Evolutionary conservation across 2,113 vertebrate species (phyloP), one percentile per base, ranked within the genome.

Genomic region (Cololabis saira): DNA sequence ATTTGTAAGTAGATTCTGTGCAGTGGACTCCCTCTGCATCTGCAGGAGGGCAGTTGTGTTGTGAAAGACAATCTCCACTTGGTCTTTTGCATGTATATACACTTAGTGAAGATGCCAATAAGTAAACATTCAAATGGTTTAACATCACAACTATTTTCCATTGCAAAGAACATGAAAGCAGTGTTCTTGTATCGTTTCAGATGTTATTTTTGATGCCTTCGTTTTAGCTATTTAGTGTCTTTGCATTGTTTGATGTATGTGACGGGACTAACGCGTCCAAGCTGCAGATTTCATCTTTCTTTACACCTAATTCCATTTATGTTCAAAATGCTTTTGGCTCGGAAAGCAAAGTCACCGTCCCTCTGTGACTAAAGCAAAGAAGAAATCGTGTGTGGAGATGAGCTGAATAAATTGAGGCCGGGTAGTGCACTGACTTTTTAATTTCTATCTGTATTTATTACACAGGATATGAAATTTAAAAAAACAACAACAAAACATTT

Each of bases 261-360:
- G 55, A 47, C 43, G 61, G 37, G 41, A 70, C 21, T 30, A 37
- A 37, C 5, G 33, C 5, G 3, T 37, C 33, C 24, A n/a, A 22
- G 19, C 63, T 60, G 40, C 57, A 64, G 50, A 78, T 78, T 63
- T 75, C 64, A 73, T 60, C 52, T 61, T 74, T 72, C 66, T 84
- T 83, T 56, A 56, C 51, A 67, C 57, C 24, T 73, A 69, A 76
- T 22, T 2, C 18, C 15, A 76, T 84, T 81, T 83, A 63, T 56
- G 74, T 67, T 74, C 45, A 55, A 24, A 71, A 67, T 58, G 58
- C 30, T 57, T 60, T 72, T 72, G 14, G 47, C 41, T 57, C 21
- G 12, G n/a, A 56, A 75, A 21, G 58, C 49, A 73, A 64, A 63
- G 67, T 62, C 45, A 71, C 57, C 54, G 62, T 58, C 10, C 22